Evolutionary conservation across 2,113 vertebrate species (phyloP), one percentile per base, ranked within the genome.

Genomic region (Delphinus delphis): DNA sequence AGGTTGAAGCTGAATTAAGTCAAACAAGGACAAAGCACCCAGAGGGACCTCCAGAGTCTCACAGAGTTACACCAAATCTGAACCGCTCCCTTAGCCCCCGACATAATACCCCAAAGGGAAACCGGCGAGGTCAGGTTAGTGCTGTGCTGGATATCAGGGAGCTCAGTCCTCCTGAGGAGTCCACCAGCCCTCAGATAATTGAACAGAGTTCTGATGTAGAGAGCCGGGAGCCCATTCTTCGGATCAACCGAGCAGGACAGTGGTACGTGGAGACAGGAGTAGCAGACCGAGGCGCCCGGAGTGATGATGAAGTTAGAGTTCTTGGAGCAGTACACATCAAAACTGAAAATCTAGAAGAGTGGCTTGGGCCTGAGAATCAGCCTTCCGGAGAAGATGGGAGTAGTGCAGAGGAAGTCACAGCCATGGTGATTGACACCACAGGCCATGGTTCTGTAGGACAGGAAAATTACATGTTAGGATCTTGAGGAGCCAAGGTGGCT

Each of bases 261-360:
- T 99, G 99, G 99, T 99, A 99, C 2, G 99, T 99, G 26, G 99
- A 99, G 98, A 99, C 99, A 0, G 99, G 99, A 21, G n/a, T 98
- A 58, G 98, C 98, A 9, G 99, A 99, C 80, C 98, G 98, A 0
- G 98, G 98, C 31, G 98, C 98, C 38, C 99, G 98, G 44, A 99
- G 98, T 0, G 99, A 99, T 1, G 99, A 99, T 0, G 99, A 99
- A 0, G 97, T 99, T 76, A 98, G 99, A 28, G 98, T 99, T 68
- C 98, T 99, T 96, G 99, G 99, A 77, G 99, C 99, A 14, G 98
- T 99, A 4, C 98, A 99, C 83, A 99, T 99, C 96, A 99, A 99
- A 98, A 99, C 99, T 0, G 99, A 99, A 95, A 99, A 99, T 89
- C 98, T 99, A 98, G 99, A 99, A 96, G 99, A 99, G 97, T 99